These are phyloP conservation scores for Acleris sparsana DNA, from an alignment of 2,888 invertebrate genomes.

Conservation along the genomic window DNA sequence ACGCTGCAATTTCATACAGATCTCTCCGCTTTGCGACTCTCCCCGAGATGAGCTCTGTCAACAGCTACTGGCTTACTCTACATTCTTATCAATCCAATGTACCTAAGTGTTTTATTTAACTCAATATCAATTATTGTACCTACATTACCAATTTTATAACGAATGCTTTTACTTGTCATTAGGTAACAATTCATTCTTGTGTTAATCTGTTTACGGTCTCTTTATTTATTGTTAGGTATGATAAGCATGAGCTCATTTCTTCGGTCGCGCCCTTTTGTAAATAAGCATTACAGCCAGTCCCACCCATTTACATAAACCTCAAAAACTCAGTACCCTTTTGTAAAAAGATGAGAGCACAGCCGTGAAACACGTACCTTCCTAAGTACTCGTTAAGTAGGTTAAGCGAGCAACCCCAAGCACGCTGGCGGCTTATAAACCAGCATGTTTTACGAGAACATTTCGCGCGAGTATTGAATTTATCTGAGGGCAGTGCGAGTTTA, in stretches of 20 bases:
- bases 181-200: background rate
- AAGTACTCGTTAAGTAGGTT: conserved; percentile 34
- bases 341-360: conserved; percentile 25
- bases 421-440: conserved; percentile 31
- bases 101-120: background rate
- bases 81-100: conserved; percentile 16
- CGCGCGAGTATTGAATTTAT: conserved; percentile 80
- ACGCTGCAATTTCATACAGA: conserved; percentile 37
- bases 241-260: conserved; percentile 30
- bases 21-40: conserved; percentile 34
- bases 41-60: conserved; percentile 29
- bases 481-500: conserved; percentile 65
- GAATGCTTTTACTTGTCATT: background rate
- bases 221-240: conserved; percentile 19
- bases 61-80: conserved; percentile 24
- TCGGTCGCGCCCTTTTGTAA: conserved; percentile 8
- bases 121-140: background rate
- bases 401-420: conserved; percentile 34
- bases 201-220: conserved; percentile 7
- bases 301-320: conserved; percentile 27
- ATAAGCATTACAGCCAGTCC: conserved; percentile 16
- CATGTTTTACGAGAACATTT: conserved; percentile 74
- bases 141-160: background rate
- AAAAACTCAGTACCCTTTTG: conserved; percentile 17
- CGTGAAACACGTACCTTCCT: conserved; percentile 22